A percentile compares a stretch with the other conserved stretches of the same genome.
phyloP scores from a whole-genome alignment of 2,797 vertebrate species.

The Megaceryle alcyon region DNA sequence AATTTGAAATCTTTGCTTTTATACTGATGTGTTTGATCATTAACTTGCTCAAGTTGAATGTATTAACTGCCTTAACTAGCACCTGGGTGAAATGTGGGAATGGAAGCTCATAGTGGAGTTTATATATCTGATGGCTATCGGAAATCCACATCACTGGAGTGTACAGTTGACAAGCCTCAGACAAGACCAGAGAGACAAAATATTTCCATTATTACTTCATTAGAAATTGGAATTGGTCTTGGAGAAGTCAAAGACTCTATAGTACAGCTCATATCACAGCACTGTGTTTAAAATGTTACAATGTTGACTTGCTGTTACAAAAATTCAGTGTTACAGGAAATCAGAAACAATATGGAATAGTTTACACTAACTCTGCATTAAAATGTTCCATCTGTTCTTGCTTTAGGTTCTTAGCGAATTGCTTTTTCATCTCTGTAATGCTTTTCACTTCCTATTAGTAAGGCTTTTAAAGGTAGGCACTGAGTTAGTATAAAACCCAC shows the following conservation, averaged over 20 bases:
- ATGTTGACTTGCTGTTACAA: slow-evolving; percentile 58
- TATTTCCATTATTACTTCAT: slow-evolving; percentile 19
- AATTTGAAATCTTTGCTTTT: not conserved
- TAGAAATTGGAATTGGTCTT: slow-evolving; percentile 32
- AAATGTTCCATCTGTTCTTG: slow-evolving; percentile 68
- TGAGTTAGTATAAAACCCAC: slow-evolving; percentile 67
- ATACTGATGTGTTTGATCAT: not conserved
- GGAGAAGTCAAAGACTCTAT: not conserved
- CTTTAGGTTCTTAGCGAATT: slow-evolving; percentile 62
- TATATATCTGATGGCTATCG: not conserved
- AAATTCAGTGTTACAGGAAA: slow-evolving; percentile 71
- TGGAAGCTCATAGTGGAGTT: not conserved
- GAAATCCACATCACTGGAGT: not conserved
- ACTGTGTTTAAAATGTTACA: slow-evolving; percentile 47
- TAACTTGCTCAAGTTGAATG: not conserved
- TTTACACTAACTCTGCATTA: slow-evolving; percentile 69
- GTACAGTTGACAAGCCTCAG: slow-evolving; percentile 3
- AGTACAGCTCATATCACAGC: not conserved
- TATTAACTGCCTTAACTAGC: not conserved
- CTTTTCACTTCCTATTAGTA: slow-evolving; percentile 75
- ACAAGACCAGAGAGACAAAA: slow-evolving; percentile 14
- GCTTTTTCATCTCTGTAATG: slow-evolving; percentile 70
- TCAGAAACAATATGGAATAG: slow-evolving; percentile 74
- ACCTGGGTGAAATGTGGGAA: not conserved
- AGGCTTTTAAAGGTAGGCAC: slow-evolving; percentile 69